Percentiles rank a stretch among this genome's conserved stretches.
phyloP scores from a whole-genome alignment of 2,797 vertebrate species.

The Thripadectes ignobilis region DNA sequence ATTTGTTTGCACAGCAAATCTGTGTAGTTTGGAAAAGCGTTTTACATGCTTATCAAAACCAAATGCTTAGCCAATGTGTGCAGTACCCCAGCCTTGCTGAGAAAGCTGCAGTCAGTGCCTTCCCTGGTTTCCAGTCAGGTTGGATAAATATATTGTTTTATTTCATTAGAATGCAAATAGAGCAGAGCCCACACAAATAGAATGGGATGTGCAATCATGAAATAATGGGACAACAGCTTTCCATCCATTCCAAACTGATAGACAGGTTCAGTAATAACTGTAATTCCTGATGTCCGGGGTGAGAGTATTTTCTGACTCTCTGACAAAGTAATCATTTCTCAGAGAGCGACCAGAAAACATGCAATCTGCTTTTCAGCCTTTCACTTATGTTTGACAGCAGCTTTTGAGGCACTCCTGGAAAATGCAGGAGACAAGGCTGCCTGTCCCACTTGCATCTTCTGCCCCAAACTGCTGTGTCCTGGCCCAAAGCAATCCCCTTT shows the following conservation, averaged over 20 bases:
- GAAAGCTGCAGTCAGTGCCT: background rate
- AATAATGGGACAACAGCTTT: background rate
- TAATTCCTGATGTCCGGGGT: background rate
- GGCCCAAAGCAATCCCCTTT: background rate
- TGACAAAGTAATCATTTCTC: background rate
- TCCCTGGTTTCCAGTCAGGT: background rate
- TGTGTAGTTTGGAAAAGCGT: background rate
- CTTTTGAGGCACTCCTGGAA: background rate
- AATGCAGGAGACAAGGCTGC: fast-evolving
- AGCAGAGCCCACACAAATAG: background rate
- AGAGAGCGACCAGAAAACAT: background rate
- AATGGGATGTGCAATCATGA: background rate
- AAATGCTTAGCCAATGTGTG: background rate
- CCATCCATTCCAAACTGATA: background rate
- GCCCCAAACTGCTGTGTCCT: background rate
- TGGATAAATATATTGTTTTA: background rate
- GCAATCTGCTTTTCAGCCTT: background rate
- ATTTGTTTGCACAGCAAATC: constrained; percentile 2
- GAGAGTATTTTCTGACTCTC: background rate
- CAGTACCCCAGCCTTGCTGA: background rate
- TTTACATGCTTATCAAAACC: constrained; percentile 4
- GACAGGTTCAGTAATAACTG: background rate
- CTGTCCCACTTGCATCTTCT: background rate
- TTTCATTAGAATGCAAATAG: background rate
- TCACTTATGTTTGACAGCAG: background rate